Conservation (phyloP, 1,140 invertebrate species). For the Holotrichia oblita region DNA sequence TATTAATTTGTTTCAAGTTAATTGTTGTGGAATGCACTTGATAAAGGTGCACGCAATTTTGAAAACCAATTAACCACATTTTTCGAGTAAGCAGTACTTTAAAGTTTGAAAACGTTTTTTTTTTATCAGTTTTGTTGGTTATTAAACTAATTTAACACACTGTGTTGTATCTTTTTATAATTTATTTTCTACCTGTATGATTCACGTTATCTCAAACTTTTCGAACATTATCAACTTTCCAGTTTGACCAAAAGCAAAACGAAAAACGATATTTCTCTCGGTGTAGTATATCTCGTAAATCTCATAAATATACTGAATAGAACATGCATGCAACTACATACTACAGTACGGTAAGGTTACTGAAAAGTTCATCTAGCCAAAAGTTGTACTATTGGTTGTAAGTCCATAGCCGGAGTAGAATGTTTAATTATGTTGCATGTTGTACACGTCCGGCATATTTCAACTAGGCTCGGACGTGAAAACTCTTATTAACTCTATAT, state of each 20-base stretch:
- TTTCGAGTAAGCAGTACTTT: too few species aligned
- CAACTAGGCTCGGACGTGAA: background rate
- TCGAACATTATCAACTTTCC: background rate
- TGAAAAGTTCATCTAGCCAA: background rate
- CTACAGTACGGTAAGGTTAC: background rate
- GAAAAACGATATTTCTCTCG: background rate
- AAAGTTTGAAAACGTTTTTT: too few species aligned
- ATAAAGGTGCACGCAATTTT: too few species aligned
- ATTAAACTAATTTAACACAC: too few species aligned
- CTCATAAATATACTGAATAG: background rate
- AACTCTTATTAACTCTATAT: background rate
- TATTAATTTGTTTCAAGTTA: too few species aligned
- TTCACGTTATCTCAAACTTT: background rate
- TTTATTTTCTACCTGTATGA: background rate
- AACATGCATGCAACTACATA: background rate
- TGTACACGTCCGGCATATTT: slow-evolving; percentile 6
- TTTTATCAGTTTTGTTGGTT: too few species aligned
- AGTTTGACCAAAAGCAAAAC: background rate
- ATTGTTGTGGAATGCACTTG: too few species aligned
- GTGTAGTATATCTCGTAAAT: background rate
- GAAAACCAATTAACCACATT: too few species aligned
- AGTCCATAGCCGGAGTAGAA: background rate
- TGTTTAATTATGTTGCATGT: slow-evolving; percentile 17
- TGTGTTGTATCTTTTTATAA: background rate
- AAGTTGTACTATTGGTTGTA: background rate